A percentile compares a stretch with the other conserved stretches of the same genome.
Evolutionary conservation across 2,888 invertebrate species (phyloP).

Genomic region (Cartodere bifasciata): DNA sequence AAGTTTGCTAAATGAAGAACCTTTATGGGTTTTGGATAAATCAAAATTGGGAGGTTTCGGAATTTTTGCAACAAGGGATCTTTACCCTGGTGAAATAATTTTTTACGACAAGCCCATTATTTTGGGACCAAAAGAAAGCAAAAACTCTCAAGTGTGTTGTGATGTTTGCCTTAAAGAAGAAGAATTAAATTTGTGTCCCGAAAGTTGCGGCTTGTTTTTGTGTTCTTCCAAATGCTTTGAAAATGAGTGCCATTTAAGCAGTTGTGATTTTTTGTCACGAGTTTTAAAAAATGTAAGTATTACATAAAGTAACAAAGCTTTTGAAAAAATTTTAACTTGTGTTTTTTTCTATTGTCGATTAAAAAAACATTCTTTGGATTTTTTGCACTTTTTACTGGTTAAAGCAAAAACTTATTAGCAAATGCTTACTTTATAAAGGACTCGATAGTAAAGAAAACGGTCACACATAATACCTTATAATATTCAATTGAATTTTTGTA

Average conservation of each 20-base stretch:
- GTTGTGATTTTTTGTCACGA: slow-evolving; percentile 40
- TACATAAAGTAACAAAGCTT: too few species aligned
- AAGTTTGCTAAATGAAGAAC: slow-evolving; percentile 18
- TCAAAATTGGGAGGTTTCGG: slow-evolving; percentile 58
- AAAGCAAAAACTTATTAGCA: too few species aligned
- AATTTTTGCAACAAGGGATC: slow-evolving; percentile 53
- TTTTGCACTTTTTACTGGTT: too few species aligned
- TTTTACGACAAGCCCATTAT: slow-evolving; percentile 59
- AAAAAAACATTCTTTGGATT: too few species aligned
- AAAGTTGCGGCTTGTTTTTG: slow-evolving; percentile 54
- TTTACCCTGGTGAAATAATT: slow-evolving; percentile 53
- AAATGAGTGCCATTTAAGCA: slow-evolving; percentile 44
- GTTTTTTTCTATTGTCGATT: too few species aligned
- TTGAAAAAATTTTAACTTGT: too few species aligned
- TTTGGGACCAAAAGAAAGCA: slow-evolving; percentile 51
- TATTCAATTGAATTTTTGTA: too few species aligned
- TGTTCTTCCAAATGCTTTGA: slow-evolving; percentile 56
- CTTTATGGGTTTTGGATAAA: slow-evolving; percentile 46
- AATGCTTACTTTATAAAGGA: too few species aligned
- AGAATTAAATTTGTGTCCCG: slow-evolving; percentile 38
- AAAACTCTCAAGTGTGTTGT: slow-evolving; percentile 45
- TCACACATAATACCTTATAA: too few species aligned
- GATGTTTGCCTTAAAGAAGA: slow-evolving; percentile 47
- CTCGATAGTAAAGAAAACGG: too few species aligned
- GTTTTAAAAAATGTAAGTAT: slow-evolving; percentile 2